Percentiles rank a stretch among this genome's conserved stretches.
These are phyloP conservation scores for Pogonus chalceus DNA, from an alignment of 1,140 invertebrate genomes.

Conservation along the genomic window DNA sequence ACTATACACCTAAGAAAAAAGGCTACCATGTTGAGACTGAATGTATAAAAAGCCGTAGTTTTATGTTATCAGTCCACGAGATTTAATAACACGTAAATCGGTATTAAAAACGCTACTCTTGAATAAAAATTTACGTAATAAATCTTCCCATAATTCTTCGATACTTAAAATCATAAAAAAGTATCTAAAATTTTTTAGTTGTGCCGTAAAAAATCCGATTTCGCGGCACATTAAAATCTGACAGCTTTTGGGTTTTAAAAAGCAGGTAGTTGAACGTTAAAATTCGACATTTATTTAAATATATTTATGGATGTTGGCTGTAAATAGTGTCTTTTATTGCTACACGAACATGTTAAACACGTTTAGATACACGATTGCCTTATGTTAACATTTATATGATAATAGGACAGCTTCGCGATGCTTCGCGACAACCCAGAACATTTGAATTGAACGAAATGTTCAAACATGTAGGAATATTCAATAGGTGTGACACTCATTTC, in stretches of 20 bases:
- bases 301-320: background rate
- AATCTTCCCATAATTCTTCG: background rate
- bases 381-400: constrained; percentile 22
- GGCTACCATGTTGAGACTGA: too few species aligned
- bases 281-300: background rate
- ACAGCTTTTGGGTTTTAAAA: background rate
- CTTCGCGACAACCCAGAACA: too few species aligned
- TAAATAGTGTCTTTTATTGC: background rate
- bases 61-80: too few species aligned
- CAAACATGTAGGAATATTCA: too few species aligned
- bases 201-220: background rate
- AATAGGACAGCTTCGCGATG: constrained; percentile 9
- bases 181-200: background rate
- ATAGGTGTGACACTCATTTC: too few species aligned
- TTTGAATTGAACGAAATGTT: too few species aligned
- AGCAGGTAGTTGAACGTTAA: background rate
- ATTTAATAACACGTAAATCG: background rate
- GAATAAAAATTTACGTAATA: background rate
- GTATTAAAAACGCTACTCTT: background rate
- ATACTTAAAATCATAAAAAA: background rate
- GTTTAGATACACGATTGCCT: constrained; percentile 7
- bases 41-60: too few species aligned
- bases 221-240: background rate
- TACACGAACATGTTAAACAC: background rate
- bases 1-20: too few species aligned